These are phyloP conservation scores for Blastomussa wellsi DNA, from an alignment of 92 coral and sea anemone genomes.

Conservation along the genomic window DNA sequence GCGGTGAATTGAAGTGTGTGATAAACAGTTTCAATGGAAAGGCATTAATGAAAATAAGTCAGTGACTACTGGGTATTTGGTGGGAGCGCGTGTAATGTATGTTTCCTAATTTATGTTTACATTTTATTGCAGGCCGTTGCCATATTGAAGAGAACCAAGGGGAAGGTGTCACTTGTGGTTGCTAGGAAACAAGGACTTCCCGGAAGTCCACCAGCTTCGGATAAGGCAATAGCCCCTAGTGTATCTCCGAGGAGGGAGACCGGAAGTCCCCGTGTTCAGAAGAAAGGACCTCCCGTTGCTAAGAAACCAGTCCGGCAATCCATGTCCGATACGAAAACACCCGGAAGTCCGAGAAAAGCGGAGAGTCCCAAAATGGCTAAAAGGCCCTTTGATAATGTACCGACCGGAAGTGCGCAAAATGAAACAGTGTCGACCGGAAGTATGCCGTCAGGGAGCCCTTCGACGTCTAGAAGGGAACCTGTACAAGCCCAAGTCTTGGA, in stretches of 20 bases:
- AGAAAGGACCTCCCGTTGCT: conserved; percentile 37
- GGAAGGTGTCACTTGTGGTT: conserved; percentile 81
- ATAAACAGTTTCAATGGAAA: too few species aligned
- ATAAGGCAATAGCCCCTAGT: conserved; percentile 36
- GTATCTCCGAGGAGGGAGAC: conserved; percentile 26
- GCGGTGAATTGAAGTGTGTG: too few species aligned
- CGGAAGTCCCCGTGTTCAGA: conserved; percentile 39
- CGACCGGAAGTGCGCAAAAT: not conserved
- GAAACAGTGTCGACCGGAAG: not conserved
- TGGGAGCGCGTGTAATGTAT: not conserved
- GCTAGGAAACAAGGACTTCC: conserved; percentile 69
- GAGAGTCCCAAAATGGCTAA: conserved; percentile 17
- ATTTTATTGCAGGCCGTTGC: conserved; percentile 67
- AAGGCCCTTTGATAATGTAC: not conserved
- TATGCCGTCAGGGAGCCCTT: conserved; percentile 15
- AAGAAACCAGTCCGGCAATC: conserved; percentile 29
- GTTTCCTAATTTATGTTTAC: not conserved
- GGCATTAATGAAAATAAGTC: too few species aligned
- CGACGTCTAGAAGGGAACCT: conserved; percentile 19
- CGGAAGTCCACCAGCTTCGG: conserved; percentile 53
- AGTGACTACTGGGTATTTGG: too few species aligned
- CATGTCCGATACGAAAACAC: not conserved
- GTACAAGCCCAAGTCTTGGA: conserved; percentile 12
- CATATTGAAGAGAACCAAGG: conserved; percentile 77
- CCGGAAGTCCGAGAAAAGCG: conserved; percentile 30